Conservation (phyloP, 1,140 invertebrate genomes). For the Drosophila kurseongensis region DNA sequence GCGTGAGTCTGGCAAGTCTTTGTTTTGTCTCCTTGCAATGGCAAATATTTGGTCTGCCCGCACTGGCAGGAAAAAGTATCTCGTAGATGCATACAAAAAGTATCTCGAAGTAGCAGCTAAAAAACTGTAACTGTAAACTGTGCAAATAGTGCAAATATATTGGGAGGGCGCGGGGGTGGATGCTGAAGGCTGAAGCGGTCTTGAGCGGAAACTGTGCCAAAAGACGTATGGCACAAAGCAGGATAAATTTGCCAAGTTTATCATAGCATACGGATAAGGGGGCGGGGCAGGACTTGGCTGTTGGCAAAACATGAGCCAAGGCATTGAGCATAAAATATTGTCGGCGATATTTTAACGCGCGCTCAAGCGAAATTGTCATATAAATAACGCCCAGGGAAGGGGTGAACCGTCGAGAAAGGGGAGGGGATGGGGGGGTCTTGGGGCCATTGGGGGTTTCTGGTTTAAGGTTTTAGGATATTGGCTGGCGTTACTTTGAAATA, state of each 20-base stretch:
- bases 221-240: constrained; percentile 82
- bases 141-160: constrained; percentile 64
- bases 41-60: constrained; percentile 68
- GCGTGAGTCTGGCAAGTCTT: constrained; percentile 52
- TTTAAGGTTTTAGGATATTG: constrained; percentile 49
- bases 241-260: constrained; percentile 83
- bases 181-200: constrained; percentile 27
- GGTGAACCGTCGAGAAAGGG: neutral
- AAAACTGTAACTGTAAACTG: constrained; percentile 66
- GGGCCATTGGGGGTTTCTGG: neutral
- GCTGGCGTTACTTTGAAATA: constrained; percentile 75
- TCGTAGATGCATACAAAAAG: constrained; percentile 50
- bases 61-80: constrained; percentile 37
- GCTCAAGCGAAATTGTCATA: constrained; percentile 82
- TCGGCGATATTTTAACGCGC: constrained; percentile 79
- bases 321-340: constrained; percentile 81
- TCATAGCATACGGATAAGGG: constrained; percentile 53
- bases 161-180: neutral
- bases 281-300: constrained; percentile 35
- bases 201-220: constrained; percentile 74
- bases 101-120: constrained; percentile 56
- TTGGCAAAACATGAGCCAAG: constrained; percentile 77
- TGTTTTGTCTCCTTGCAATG: constrained; percentile 51
- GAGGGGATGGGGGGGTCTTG: neutral
- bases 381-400: constrained; percentile 69